Conservation (phyloP, 2,113 vertebrate genomes). For the Brachirus orientalis region DNA sequence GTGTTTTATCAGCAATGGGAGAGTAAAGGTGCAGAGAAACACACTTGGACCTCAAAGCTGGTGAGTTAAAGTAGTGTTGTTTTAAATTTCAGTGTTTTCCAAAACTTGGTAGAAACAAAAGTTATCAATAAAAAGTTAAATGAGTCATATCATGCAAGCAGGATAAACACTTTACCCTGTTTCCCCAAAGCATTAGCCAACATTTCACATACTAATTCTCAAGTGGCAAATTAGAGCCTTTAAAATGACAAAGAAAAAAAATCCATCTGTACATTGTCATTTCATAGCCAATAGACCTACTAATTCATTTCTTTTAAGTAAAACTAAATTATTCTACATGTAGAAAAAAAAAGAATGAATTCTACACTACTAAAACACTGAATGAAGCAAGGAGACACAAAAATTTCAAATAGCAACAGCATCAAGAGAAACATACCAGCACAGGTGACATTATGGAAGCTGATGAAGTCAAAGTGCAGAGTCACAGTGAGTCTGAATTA, state of each 20-base stretch:
- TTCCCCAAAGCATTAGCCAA: slow-evolving; percentile 55
- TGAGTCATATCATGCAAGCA: slow-evolving; percentile 23
- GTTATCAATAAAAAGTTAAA: slow-evolving; percentile 2
- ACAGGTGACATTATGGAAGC: slow-evolving; percentile 28
- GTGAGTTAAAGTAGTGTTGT: slow-evolving; percentile 46
- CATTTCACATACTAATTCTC: slow-evolving; percentile 64
- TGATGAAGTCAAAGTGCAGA: slow-evolving; percentile 47
- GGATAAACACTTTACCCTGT: slow-evolving; percentile 46
- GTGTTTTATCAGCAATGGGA: neutral
- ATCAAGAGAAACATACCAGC: slow-evolving; percentile 14
- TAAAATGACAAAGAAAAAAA: slow-evolving; percentile 28
- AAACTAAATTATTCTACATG: slow-evolving; percentile 28
- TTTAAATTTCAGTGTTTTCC: neutral
- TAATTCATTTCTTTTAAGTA: neutral
- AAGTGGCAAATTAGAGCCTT: slow-evolving; percentile 48
- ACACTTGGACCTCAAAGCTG: slow-evolving; percentile 3
- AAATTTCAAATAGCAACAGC: slow-evolving; percentile 21
- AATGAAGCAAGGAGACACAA: slow-evolving; percentile 59
- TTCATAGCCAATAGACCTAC: slow-evolving; percentile 13
- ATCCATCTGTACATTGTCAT: no score
- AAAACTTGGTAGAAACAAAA: neutral
- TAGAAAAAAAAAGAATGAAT: slow-evolving; percentile 5
- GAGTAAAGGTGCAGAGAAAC: neutral
- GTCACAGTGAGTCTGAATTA: slow-evolving; percentile 21
- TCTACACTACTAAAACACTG: slow-evolving; percentile 19